Evolutionary conservation across 1,140 invertebrate species (phyloP).

Genomic region (Drosophila watanabei): DNA sequence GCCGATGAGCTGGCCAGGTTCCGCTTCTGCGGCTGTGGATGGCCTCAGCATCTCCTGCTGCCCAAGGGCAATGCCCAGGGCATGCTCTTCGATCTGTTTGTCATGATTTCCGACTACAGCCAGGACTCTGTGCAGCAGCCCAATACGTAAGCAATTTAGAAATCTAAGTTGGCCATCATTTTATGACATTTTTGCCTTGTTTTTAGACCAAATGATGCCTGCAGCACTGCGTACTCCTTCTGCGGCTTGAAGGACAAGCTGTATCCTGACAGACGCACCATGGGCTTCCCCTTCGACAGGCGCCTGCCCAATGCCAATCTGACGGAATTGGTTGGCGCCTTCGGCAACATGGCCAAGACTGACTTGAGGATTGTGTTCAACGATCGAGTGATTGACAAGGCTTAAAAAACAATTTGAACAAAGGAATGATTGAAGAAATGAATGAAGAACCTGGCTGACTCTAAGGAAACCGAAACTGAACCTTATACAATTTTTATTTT

Average conservation of each 20-base stretch:
- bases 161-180: constrained; percentile 11
- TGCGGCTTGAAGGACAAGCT: constrained; percentile 89
- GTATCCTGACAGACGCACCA: constrained; percentile 89
- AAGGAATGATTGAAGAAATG: not conserved
- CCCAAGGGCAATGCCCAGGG: constrained; percentile 86
- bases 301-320: constrained; percentile 87
- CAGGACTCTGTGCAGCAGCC: constrained; percentile 88
- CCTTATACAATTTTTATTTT: not conserved
- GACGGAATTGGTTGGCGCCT: constrained; percentile 86
- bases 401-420: not conserved
- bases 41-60: constrained; percentile 87
- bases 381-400: constrained; percentile 59
- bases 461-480: not conserved
- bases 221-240: constrained; percentile 89
- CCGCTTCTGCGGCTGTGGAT: constrained; percentile 87
- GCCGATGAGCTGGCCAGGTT: constrained; percentile 80
- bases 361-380: constrained; percentile 86
- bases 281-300: constrained; percentile 91
- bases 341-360: constrained; percentile 87
- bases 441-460: constrained; percentile 10
- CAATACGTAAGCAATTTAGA: constrained; percentile 63
- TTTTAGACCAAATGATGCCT: constrained; percentile 77
- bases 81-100: constrained; percentile 85
- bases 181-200: not conserved
- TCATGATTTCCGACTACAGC: constrained; percentile 86